Conservation (phyloP, 2,888 invertebrate species). For the Eugnorisma glareosa region DNA sequence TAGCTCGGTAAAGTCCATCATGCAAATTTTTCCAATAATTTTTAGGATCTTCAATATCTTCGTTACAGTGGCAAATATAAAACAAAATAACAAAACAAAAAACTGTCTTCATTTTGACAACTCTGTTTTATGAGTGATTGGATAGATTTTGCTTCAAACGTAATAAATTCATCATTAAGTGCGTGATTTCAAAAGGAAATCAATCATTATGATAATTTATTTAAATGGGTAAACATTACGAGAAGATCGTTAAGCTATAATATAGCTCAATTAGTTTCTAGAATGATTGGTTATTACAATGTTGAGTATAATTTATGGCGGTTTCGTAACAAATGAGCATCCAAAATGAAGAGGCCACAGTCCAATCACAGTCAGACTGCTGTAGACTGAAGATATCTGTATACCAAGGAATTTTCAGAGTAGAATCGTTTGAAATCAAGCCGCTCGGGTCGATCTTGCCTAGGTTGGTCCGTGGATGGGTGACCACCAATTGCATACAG, state of each 20-base stretch:
- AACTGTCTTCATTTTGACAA: conserved; percentile 25
- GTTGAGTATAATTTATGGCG: conserved; percentile 14
- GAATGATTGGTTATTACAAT: conserved; percentile 9
- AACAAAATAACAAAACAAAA: conserved; percentile 36
- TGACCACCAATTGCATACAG: too few relatives aligned
- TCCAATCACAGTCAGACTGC: not conserved
- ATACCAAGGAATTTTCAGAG: not conserved
- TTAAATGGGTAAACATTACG: not conserved
- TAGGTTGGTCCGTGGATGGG: too few relatives aligned
- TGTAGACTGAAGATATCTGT: not conserved
- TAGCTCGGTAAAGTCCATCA: not conserved
- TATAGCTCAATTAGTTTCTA: conserved; percentile 18
- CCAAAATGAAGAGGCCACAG: not conserved
- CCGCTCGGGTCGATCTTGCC: too few relatives aligned
- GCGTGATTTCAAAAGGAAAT: conserved; percentile 44
- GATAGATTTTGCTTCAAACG: not conserved
- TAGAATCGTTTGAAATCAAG: not conserved
- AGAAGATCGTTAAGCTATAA: conserved; percentile 12
- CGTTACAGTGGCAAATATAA: conserved; percentile 7
- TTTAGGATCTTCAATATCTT: not conserved
- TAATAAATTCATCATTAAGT: conserved; percentile 5
- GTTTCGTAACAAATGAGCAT: not conserved
- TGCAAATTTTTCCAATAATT: not conserved
- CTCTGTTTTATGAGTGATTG: not conserved
- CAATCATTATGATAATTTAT: conserved; percentile 23